These are phyloP conservation scores for Leptodirus hochenwartii DNA, from an alignment of 2,888 invertebrate genomes.

Conservation along the genomic window DNA sequence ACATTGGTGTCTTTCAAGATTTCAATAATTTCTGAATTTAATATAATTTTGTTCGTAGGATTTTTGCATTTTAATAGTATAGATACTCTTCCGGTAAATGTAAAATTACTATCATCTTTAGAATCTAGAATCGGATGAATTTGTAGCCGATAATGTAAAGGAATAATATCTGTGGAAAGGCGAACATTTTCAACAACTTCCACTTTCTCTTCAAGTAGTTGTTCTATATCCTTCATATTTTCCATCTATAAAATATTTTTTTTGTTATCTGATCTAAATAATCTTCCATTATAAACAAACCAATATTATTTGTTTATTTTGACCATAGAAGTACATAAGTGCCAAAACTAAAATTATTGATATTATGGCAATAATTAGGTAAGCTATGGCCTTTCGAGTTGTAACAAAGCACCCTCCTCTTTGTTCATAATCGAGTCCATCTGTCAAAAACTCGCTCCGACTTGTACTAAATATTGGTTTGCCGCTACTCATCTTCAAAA, in stretches of 20 bases:
- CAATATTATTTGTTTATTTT: no score
- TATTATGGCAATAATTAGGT: constrained; percentile 23
- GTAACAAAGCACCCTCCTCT: constrained; percentile 42
- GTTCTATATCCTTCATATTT: no score
- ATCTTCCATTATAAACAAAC: no score
- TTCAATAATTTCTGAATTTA: constrained; percentile 11
- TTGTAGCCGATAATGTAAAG: constrained; percentile 20
- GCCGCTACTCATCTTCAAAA: constrained; percentile 11
- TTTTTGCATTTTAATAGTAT: constrained; percentile 20
- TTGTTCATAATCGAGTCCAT: constrained; percentile 36
- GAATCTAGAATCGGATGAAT: constrained; percentile 22
- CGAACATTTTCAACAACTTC: constrained; percentile 14
- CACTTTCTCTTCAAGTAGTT: no score
- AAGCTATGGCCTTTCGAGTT: constrained; percentile 35
- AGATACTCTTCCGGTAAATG: constrained; percentile 22
- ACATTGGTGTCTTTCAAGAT: constrained; percentile 1
- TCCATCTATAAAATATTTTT: no score
- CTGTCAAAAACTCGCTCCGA: constrained; percentile 40
- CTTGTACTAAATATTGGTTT: constrained; percentile 23
- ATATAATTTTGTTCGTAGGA: constrained; percentile 20
- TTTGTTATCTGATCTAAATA: no score
- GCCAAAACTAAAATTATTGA: constrained; percentile 20
- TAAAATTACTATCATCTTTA: no score
- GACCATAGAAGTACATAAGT: constrained; percentile 24
- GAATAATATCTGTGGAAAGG: constrained; percentile 18